Evolutionary conservation across 2,797 vertebrate species (phyloP), one percentile per base, ranked within the genome.

Genomic region (Prunella strophiata): DNA sequence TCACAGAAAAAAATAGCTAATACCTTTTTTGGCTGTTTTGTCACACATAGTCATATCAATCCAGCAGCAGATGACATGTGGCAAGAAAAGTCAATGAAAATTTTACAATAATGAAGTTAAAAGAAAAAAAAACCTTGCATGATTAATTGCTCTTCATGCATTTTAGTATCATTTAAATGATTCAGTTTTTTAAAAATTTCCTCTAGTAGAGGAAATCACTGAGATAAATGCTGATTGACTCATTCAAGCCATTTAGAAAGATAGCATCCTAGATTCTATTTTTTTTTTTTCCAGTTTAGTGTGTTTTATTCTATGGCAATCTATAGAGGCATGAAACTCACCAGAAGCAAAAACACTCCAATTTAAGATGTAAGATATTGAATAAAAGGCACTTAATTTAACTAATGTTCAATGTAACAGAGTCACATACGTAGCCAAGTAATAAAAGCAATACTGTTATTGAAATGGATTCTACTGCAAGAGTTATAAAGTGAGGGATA

Each of bases 321-420:
- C 67, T 79, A 62, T 25, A 51, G 27, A 57, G 89, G 29, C 7
- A 73, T 85, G 94, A 94, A 97, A 91, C 10, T 76, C 51, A 90
- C 16, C 42, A 94, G 51, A 81, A 83, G 25, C 6, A 85, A 94
- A 93, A 94, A 62, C 68, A 83, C 50, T 63, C 14, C 42, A 58
- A 47, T 92, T 27, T 32, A 45, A 58, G 9, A 63, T 34, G 20
- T 32, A 84, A 91, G 17, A 62, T 50, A 91, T 61, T 95, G 90
- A 94, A 95, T 87, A 85, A 89, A 95, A 78, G 23, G 13, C 25
- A 85, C 48, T 91, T 94, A 65, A 83, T 93, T 93, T 96, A 96
- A 88, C 75, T 90, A 91, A 92, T 52, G 38, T 78, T 94, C 65
- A 48, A 10, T 78, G n/a, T 65, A 91, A 51, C 50, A 85, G 18